Percentiles rank a stretch among this genome's conserved stretches.
Conservation (phyloP, 1,140 invertebrate species). For the Physella acuta region DNA sequence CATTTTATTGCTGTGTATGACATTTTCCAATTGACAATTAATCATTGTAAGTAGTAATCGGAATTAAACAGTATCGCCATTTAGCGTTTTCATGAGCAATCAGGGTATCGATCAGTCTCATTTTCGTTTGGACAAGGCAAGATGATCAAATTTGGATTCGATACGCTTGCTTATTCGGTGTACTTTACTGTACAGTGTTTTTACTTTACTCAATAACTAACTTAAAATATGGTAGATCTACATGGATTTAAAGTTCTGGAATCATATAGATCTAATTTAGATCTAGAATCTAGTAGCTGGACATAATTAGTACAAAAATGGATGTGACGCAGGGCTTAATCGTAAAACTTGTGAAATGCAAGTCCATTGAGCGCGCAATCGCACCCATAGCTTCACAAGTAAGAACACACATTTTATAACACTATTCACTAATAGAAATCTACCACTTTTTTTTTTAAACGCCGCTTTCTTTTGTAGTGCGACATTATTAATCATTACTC, state of each 20-base stretch:
- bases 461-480: too few relatives aligned
- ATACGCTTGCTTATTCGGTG: conserved; percentile 10
- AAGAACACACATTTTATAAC: too few relatives aligned
- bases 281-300: too few relatives aligned
- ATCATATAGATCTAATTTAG: background rate
- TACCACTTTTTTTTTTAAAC: too few relatives aligned
- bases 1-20: background rate
- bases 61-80: conserved; percentile 1
- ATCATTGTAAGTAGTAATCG: background rate
- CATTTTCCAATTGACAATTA: background rate
- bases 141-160: conserved; percentile 17
- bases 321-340: conserved; percentile 19
- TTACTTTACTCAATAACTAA: too few relatives aligned
- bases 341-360: conserved; percentile 16
- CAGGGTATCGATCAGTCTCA: conserved; percentile 18
- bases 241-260: too few relatives aligned
- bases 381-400: conserved; percentile 20
- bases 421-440: too few relatives aligned
- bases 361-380: conserved; percentile 11
- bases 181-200: too few relatives aligned
- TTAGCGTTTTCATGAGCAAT: conserved; percentile 7
- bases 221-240: too few relatives aligned
- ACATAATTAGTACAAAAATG: background rate
- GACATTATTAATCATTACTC: too few relatives aligned
- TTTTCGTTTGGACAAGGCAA: background rate